These are phyloP conservation scores for Dynastes maya DNA, from an alignment of 2,888 invertebrate species.

Conservation along the genomic window DNA sequence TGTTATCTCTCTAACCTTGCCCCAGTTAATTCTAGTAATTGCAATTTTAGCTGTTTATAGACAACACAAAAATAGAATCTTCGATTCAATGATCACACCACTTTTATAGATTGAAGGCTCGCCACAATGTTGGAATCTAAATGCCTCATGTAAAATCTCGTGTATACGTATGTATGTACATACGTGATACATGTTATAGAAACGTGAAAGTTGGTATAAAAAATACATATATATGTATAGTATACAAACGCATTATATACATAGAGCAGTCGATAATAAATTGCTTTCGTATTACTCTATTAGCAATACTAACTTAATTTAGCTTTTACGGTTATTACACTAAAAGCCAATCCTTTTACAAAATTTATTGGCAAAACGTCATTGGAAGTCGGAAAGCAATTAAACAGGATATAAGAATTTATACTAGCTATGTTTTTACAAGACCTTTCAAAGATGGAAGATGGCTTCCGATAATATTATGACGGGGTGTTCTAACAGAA, in stretches of 20 bases:
- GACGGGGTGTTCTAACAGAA: no score
- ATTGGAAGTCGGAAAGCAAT: no score
- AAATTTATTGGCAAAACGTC: no score
- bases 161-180: background rate
- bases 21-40: no score
- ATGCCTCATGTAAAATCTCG: constrained; percentile 8
- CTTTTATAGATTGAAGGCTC: constrained; percentile 16
- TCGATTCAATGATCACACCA: background rate
- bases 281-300: background rate
- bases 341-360: background rate
- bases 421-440: no score
- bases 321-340: background rate
- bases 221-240: background rate
- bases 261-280: constrained; percentile 2
- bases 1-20: no score
- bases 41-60: no score
- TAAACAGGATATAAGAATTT: no score
- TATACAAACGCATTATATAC: background rate
- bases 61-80: background rate
- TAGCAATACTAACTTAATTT: background rate
- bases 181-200: constrained; percentile 7
- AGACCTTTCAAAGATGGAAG: no score
- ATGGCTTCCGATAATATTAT: no score
- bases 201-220: constrained; percentile 22
- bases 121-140: background rate